phyloP scores from a whole-genome alignment of 2,888 invertebrate species.

The Erebia epiphron region DNA sequence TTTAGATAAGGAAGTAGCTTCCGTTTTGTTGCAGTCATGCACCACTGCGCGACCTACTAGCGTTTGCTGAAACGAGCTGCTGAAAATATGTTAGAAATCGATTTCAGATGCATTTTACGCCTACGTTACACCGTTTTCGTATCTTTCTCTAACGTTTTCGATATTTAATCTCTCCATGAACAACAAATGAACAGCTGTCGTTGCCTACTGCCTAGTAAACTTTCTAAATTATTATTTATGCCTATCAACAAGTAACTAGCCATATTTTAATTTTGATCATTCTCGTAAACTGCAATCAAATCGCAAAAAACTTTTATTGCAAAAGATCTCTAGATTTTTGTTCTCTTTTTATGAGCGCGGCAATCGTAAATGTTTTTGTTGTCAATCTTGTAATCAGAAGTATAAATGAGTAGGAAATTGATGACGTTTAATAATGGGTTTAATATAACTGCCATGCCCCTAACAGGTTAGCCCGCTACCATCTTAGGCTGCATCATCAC shows the following conservation, averaged over 20 bases:
- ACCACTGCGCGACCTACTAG: constrained; percentile 44
- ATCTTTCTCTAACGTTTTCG: background rate
- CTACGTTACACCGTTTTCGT: constrained; percentile 50
- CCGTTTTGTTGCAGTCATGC: constrained; percentile 46
- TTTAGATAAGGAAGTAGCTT: constrained; percentile 50
- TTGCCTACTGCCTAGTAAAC: too few species aligned
- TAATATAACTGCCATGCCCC: too few species aligned
- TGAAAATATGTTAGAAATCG: constrained; percentile 56
- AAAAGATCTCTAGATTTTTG: background rate
- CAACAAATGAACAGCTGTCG: too few species aligned
- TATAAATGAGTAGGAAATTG: background rate
- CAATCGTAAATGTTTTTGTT: too few species aligned
- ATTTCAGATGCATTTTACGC: constrained; percentile 48
- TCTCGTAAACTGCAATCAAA: constrained; percentile 2
- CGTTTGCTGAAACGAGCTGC: constrained; percentile 47
- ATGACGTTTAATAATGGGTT: too few species aligned
- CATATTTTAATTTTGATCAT: background rate
- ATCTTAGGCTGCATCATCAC: too few species aligned
- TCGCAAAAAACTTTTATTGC: background rate
- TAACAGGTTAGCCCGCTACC: too few species aligned
- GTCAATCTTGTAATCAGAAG: too few species aligned
- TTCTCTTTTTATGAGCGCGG: background rate
- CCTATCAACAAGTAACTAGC: background rate
- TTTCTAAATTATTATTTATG: background rate
- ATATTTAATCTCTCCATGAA: background rate